Evolutionary conservation across 2,888 invertebrate species (phyloP).

Genomic region (Hanleya hanleyi): DNA sequence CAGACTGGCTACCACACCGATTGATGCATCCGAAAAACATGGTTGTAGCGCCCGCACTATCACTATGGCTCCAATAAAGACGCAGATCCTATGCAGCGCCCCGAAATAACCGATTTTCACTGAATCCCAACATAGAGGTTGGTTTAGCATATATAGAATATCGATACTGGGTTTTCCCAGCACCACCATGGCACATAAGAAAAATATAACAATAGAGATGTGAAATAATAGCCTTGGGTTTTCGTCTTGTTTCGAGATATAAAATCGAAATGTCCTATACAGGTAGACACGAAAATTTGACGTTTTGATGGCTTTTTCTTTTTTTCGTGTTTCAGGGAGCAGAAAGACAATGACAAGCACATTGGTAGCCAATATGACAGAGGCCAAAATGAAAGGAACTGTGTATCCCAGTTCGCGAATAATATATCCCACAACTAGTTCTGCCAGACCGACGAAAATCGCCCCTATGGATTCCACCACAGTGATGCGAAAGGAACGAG

Average conservation of each 20-base stretch:
- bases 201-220: constrained; percentile 20
- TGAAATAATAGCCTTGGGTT: constrained; percentile 15
- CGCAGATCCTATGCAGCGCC: constrained; percentile 20
- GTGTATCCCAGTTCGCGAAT: constrained; percentile 32
- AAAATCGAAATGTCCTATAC: constrained; percentile 36
- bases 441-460: constrained; percentile 25
- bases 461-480: constrained; percentile 35
- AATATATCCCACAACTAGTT: constrained; percentile 37
- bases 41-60: constrained; percentile 32
- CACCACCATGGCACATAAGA: constrained; percentile 18
- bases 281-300: constrained; percentile 24
- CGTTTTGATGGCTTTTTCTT: constrained; percentile 13
- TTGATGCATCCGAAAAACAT: constrained; percentile 37
- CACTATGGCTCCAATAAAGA: constrained; percentile 33
- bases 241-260: constrained; percentile 7
- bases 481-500: constrained; percentile 34
- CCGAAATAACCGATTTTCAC: constrained; percentile 39
- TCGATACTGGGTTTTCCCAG: constrained; percentile 36
- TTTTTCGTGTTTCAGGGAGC: constrained; percentile 34
- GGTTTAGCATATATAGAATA: constrained; percentile 40
- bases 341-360: constrained; percentile 26
- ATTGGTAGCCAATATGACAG: constrained; percentile 10
- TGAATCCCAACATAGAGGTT: constrained; percentile 47
- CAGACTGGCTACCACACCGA: constrained; percentile 38
- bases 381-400: constrained; percentile 24